These are phyloP conservation scores for Heliconius ethilla DNA, from an alignment of 2,888 invertebrate species.

Conservation along the genomic window DNA sequence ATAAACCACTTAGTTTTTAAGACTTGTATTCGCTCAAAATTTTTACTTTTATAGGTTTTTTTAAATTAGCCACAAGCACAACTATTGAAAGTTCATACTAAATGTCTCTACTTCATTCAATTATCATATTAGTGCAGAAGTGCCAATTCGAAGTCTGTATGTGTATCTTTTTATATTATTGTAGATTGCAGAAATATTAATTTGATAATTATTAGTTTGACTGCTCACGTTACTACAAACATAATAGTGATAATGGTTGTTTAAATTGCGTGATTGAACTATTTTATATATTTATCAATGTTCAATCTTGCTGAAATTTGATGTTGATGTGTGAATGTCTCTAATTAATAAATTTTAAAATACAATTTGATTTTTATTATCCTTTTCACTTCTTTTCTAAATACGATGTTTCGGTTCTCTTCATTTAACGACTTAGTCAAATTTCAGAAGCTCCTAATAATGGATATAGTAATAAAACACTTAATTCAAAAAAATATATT, in stretches of 20 bases:
- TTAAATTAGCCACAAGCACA: slow-evolving; percentile 33
- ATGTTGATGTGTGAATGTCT: slow-evolving; percentile 83
- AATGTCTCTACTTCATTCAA: slow-evolving; percentile 27
- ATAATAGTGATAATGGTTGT: slow-evolving; percentile 35
- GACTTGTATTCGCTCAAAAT: slow-evolving; percentile 42
- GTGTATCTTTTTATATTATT: slow-evolving; percentile 28
- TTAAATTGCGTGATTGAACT: slow-evolving; percentile 41
- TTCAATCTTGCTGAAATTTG: slow-evolving; percentile 49
- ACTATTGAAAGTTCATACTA: slow-evolving; percentile 25
- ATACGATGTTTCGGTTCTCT: neutral
- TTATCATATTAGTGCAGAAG: slow-evolving; percentile 40
- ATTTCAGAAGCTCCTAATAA: neutral
- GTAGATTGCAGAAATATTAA: slow-evolving; percentile 33
- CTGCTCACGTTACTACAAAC: slow-evolving; percentile 38
- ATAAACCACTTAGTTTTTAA: slow-evolving; percentile 30
- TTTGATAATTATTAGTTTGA: slow-evolving; percentile 29
- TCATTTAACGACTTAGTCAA: neutral
- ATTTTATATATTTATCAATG: slow-evolving; percentile 43
- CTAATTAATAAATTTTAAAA: slow-evolving; percentile 79
- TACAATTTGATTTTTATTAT: slow-evolving; percentile 46
- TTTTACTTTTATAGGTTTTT: slow-evolving; percentile 26
- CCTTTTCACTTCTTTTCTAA: neutral
- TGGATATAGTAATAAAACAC: no score
- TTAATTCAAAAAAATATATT: no score
- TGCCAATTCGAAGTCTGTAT: slow-evolving; percentile 42